These are phyloP conservation scores for Neoaliturus tenellus DNA, from an alignment of 2,888 invertebrate genomes.

Conservation along the genomic window DNA sequence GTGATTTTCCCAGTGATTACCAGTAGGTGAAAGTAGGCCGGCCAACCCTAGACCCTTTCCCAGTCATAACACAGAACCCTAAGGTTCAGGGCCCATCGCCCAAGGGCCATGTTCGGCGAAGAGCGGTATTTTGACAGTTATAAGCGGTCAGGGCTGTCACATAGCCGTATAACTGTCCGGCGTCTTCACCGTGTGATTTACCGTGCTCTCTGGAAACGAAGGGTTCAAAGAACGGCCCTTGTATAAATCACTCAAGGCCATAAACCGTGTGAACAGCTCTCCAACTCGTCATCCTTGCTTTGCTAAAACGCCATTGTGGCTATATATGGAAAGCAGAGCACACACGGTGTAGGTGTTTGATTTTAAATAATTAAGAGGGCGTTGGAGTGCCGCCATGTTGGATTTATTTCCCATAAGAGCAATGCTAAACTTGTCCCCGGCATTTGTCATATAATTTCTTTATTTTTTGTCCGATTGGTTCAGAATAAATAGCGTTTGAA, in stretches of 20 bases:
- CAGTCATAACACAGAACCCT: too few relatives aligned
- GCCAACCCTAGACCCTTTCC: background rate
- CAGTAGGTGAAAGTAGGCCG: background rate
- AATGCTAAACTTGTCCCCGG: too few relatives aligned
- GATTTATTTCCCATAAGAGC: too few relatives aligned
- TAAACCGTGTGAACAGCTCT: background rate
- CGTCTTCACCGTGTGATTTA: background rate
- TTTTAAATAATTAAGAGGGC: too few relatives aligned
- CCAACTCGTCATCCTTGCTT: too few relatives aligned
- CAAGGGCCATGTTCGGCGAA: background rate
- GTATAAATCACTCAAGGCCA: background rate
- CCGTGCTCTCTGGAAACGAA: background rate
- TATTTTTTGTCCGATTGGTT: too few relatives aligned
- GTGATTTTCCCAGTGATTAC: background rate
- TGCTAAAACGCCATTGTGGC: too few relatives aligned
- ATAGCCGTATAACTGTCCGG: background rate
- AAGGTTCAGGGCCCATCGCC: background rate
- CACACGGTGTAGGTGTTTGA: too few relatives aligned
- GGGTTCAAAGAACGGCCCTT: constrained; percentile 18
- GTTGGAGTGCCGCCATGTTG: too few relatives aligned
- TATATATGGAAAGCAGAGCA: too few relatives aligned
- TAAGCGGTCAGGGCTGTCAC: background rate
- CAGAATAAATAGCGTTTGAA: too few relatives aligned
- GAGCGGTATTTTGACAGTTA: constrained; percentile 15
- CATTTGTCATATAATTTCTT: too few relatives aligned